These are phyloP conservation scores for Ovis canadensis DNA, from an alignment of 2,113 vertebrate genomes.

Conservation along the genomic window DNA sequence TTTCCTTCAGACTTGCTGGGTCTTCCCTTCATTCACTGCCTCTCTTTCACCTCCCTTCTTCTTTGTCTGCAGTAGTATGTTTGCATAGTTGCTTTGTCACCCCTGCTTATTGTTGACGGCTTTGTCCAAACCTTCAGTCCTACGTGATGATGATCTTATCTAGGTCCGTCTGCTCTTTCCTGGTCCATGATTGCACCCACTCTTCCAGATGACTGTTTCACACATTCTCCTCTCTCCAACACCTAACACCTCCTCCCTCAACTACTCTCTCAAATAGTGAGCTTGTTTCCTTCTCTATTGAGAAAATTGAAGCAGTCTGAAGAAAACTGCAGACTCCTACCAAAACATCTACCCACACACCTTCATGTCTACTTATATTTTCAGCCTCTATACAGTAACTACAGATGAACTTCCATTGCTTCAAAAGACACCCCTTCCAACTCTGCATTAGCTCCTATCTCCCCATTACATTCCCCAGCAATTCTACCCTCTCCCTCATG, in stretches of 20 bases:
- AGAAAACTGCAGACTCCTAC: neutral
- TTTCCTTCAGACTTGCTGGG: neutral
- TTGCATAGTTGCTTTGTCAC: neutral
- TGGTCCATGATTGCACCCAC: neutral
- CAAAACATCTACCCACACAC: conserved; percentile 20
- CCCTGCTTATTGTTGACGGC: neutral
- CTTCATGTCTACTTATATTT: neutral
- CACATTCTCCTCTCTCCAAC: neutral
- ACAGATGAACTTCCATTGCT: neutral
- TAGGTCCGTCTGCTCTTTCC: neutral
- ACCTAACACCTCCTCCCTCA: neutral
- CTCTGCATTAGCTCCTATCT: neutral
- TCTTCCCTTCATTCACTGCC: neutral
- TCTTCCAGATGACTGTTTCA: neutral
- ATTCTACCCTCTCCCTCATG: neutral
- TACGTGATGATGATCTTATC: neutral
- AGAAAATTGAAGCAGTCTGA: conserved; percentile 28
- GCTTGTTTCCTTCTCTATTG: neutral
- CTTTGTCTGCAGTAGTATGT: neutral
- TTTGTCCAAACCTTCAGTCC: neutral
- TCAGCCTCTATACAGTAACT: neutral
- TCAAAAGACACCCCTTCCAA: neutral
- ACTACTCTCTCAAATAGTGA: neutral
- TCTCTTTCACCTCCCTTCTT: neutral
- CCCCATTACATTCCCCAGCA: neutral